phyloP scores from a whole-genome alignment of 2,888 invertebrate genomes.

The Halictus ligatus region DNA sequence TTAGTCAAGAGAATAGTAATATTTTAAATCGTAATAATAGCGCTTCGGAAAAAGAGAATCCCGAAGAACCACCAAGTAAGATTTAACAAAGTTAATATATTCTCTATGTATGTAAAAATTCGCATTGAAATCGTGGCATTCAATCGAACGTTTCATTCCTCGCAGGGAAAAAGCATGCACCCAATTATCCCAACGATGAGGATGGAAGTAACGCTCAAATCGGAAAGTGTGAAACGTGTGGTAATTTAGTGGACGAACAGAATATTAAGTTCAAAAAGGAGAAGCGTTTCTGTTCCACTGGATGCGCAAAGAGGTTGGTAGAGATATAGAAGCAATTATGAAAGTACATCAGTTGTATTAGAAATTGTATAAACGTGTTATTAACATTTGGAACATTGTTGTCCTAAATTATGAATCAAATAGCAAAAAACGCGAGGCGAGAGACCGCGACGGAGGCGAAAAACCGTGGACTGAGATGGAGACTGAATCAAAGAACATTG shows the following conservation, averaged over 20 bases:
- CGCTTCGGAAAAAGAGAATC: slow-evolving; percentile 84
- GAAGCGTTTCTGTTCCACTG: slow-evolving; percentile 91
- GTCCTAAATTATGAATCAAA: slow-evolving; percentile 37
- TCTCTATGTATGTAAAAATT: neutral
- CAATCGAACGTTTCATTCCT: slow-evolving; percentile 32
- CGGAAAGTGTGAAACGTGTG: slow-evolving; percentile 91
- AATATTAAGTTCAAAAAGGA: slow-evolving; percentile 88
- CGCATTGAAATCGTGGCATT: neutral
- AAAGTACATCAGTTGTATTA: neutral
- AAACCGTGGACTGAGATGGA: slow-evolving; percentile 82
- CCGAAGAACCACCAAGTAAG: slow-evolving; percentile 93
- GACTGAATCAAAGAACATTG: slow-evolving; percentile 77
- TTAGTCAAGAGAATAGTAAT: slow-evolving; percentile 79
- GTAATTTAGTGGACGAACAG: slow-evolving; percentile 85
- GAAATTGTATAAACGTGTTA: neutral
- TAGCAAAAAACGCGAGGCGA: slow-evolving; percentile 80
- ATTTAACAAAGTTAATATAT: neutral
- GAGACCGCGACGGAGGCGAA: slow-evolving; percentile 76
- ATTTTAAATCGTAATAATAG: slow-evolving; percentile 76
- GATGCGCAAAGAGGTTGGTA: slow-evolving; percentile 88
- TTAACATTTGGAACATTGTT: neutral
- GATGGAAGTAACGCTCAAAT: slow-evolving; percentile 84
- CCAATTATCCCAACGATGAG: slow-evolving; percentile 78
- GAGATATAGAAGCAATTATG: neutral
- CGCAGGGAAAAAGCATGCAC: slow-evolving; percentile 84